Percentiles rank a stretch among this genome's conserved stretches.
These are phyloP conservation scores for Auanema sp. DNA, from an alignment of 2,888 invertebrate species.

Conservation along the genomic window DNA sequence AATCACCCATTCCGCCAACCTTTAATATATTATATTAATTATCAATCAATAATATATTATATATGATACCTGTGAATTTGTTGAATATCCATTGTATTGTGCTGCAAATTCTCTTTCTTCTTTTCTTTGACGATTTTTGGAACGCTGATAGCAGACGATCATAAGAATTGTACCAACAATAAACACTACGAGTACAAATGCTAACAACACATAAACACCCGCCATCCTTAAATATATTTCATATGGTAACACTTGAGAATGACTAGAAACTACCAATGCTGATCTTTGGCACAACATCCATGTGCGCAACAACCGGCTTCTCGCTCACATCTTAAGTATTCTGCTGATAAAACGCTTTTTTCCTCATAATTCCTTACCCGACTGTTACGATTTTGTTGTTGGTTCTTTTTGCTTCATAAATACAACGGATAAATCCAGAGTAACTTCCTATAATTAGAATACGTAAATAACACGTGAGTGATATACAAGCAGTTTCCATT, in stretches of 20 bases:
- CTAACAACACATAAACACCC: constrained; percentile 58
- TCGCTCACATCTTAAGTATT: constrained; percentile 53
- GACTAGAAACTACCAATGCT: constrained; percentile 51
- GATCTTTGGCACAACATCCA: constrained; percentile 64
- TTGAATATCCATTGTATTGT: constrained; percentile 47
- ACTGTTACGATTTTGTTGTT: constrained; percentile 59
- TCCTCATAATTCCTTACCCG: constrained; percentile 28
- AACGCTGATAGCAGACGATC: constrained; percentile 58
- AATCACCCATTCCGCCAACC: too few species aligned
- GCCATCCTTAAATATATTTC: constrained; percentile 49
- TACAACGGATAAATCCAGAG: constrained; percentile 55
- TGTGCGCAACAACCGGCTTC: constrained; percentile 57
- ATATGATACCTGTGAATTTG: constrained; percentile 31
- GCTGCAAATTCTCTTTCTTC: constrained; percentile 51
- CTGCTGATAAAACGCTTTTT: background rate
- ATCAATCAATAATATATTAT: background rate
- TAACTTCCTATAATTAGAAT: constrained; percentile 47
- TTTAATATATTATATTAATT: too few species aligned
- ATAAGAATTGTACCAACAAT: constrained; percentile 55
- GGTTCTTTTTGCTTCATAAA: constrained; percentile 58
- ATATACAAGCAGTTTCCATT: too few species aligned
- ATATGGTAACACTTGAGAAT: background rate
- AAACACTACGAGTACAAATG: constrained; percentile 59
- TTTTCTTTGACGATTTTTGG: constrained; percentile 51
- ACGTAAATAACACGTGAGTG: too few species aligned